Percentiles rank a stretch among this genome's conserved stretches.
phyloP scores from a whole-genome alignment of 1,140 invertebrate species.

The Habropoda laboriosa region DNA sequence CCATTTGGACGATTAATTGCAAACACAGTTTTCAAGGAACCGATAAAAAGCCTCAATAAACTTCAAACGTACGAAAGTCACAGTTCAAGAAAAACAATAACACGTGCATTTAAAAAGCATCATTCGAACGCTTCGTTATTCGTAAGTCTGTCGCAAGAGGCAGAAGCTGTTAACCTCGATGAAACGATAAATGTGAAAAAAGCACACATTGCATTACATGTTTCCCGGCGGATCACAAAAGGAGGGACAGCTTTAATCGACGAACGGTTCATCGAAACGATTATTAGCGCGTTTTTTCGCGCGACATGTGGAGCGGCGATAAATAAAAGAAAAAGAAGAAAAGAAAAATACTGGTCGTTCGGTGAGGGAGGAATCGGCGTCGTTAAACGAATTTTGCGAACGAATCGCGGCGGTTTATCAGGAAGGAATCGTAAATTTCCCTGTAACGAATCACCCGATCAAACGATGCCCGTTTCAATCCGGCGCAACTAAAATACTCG shows the following conservation, averaged over 20 bases:
- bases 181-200: conserved; percentile 8
- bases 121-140: too few relatives aligned
- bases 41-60: too few relatives aligned
- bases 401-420: background rate
- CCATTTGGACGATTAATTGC: too few relatives aligned
- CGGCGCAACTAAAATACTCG: conserved; percentile 24
- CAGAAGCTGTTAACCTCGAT: conserved; percentile 1
- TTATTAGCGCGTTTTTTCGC: background rate
- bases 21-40: too few relatives aligned
- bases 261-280: too few relatives aligned
- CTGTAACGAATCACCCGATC: conserved; percentile 21
- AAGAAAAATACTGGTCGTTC: background rate
- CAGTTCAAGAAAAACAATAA: too few relatives aligned
- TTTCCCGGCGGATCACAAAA: too few relatives aligned
- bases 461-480: background rate
- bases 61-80: too few relatives aligned
- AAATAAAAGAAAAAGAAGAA: background rate
- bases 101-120: too few relatives aligned
- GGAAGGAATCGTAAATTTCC: conserved; percentile 29
- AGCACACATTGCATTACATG: too few relatives aligned
- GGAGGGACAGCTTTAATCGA: too few relatives aligned
- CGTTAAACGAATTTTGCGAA: conserved; percentile 24
- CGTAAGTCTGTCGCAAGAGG: background rate
- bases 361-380: background rate
- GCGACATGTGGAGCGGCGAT: background rate